A percentile compares a stretch with the other conserved stretches of the same genome.
These are phyloP conservation scores for Isaurus tuberculatus DNA, from an alignment of 92 coral and sea anemone genomes.

Conservation along the genomic window DNA sequence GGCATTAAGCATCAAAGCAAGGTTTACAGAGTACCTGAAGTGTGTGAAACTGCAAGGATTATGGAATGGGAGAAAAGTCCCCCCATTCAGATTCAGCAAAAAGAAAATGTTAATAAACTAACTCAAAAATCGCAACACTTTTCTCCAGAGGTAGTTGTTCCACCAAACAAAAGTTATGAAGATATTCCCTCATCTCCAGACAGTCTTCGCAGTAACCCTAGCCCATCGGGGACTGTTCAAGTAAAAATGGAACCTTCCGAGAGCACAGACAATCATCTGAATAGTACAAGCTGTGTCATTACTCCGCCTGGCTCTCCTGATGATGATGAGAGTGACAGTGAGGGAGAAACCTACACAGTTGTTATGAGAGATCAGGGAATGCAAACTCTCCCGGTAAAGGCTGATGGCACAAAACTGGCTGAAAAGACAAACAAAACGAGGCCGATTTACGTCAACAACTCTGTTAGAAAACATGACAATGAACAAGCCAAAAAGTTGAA, in stretches of 20 bases:
- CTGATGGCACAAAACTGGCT: constrained; percentile 24
- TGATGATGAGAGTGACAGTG: constrained; percentile 65
- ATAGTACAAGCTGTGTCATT: constrained; percentile 81
- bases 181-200: constrained; percentile 66
- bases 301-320: constrained; percentile 94
- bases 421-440: constrained; percentile 49
- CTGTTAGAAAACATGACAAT: constrained; percentile 42
- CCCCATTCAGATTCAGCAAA: constrained; percentile 17
- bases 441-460: constrained; percentile 39
- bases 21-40: constrained; percentile 85
- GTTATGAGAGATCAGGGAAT: constrained; percentile 87
- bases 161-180: constrained; percentile 34
- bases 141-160: constrained; percentile 9
- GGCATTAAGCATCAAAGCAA: constrained; percentile 67
- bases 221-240: constrained; percentile 56
- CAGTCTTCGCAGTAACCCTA: constrained; percentile 62
- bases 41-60: constrained; percentile 32
- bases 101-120: background rate
- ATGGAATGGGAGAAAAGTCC: background rate
- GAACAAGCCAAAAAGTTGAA: constrained; percentile 7
- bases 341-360: constrained; percentile 76
- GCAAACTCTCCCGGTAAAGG: constrained; percentile 74
- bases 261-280: constrained; percentile 49
- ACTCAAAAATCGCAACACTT: constrained; percentile 7
- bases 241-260: constrained; percentile 76